Evolutionary conservation across 2,113 vertebrate species (phyloP), one percentile per base, ranked within the genome.

Genomic region (Entelurus aequoreus): DNA sequence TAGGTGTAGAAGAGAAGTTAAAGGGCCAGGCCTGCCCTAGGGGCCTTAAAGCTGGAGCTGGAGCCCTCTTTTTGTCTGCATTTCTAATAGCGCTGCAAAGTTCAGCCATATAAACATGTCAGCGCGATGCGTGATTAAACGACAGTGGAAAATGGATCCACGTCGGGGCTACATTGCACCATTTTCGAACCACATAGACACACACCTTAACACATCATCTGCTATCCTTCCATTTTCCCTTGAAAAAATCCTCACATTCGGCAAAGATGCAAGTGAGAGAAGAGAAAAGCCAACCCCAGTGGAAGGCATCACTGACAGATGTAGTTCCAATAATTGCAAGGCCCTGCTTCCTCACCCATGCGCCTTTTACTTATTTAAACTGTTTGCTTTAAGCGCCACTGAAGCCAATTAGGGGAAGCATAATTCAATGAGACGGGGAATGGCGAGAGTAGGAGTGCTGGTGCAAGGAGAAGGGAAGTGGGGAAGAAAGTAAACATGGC

Each of bases 41-140:
- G 88, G 88, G 89, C 88, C 68, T 72, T 62, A 78, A 87, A 91
- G 90, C 91, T 83, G 79, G 0, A 62, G 85, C 83, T 89, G 89
- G 87, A 90, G 90, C 91, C 93, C 93, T 93, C 91, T 90, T 84
- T 89, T 91, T 89, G 75, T 81, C 81, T 85, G 91, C 87, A 78
- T 90, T 85, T 89, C 90, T 94, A 94, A 94, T 93, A 92, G 92
- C 86, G 72, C 89, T 84, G 89, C 92, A 97, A 98, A 98, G 96
- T 98, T 98, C 94, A 98, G 92, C 93, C 94, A 93, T 98, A 95
- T 97, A 97, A 97, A 97, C 93, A 93, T 97, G 95, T 97, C 95
- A 98, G 89, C 57, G 70, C 79, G 90, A 78, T 78, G 80, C 60
- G 84, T 94, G 94, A 97, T 97, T 93, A 94, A 96, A 91, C 91